A percentile compares a stretch with the other conserved stretches of the same genome.
Conservation (phyloP, 2,113 vertebrate species). For the Carollia perspicillata region DNA sequence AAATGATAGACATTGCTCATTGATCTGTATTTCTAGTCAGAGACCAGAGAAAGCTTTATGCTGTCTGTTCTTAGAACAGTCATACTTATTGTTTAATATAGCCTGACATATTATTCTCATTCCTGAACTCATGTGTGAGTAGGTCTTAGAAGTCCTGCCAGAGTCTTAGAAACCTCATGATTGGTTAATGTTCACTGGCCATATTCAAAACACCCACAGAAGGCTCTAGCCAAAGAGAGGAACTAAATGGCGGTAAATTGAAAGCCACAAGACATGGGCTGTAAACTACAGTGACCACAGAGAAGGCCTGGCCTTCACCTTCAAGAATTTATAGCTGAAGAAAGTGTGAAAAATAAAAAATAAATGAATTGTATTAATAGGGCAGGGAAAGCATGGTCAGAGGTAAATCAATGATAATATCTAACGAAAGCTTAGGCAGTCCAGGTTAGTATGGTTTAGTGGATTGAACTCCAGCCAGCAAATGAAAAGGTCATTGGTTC, state of each 20-base stretch:
- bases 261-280: background rate
- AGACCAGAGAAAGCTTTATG: background rate
- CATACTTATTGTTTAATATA: slow-evolving; percentile 20
- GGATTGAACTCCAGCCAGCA: too few species aligned
- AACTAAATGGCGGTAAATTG: background rate
- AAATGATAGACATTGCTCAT: background rate
- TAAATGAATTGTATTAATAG: background rate
- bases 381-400: background rate
- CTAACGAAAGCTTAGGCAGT: background rate
- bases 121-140: background rate
- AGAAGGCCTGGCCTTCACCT: background rate
- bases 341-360: background rate
- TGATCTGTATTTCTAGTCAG: background rate
- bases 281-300: background rate
- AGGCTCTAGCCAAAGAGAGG: background rate
- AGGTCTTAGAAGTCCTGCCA: background rate
- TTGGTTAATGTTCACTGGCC: background rate
- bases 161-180: background rate
- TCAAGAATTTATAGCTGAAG: slow-evolving; percentile 9
- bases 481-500: too few species aligned
- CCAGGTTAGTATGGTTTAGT: too few species aligned
- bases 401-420: background rate
- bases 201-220: background rate
- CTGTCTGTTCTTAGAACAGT: slow-evolving; percentile 5
- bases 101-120: background rate